These are phyloP conservation scores for Apaloderma vittatum DNA, from an alignment of 2,113 vertebrate species.

Conservation along the genomic window DNA sequence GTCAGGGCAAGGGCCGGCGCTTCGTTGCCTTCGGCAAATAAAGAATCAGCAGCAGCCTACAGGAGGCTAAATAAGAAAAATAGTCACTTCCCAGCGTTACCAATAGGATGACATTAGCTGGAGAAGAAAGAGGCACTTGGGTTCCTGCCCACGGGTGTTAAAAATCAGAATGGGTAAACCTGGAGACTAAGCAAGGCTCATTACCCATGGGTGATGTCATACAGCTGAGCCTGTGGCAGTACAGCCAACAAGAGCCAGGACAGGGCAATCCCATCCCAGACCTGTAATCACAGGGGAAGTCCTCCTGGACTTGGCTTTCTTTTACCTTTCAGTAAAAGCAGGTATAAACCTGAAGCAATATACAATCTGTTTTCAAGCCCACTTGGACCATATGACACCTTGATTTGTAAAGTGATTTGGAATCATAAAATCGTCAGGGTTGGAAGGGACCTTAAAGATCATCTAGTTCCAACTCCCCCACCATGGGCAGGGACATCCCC, in stretches of 20 bases:
- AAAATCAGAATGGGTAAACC: not conserved
- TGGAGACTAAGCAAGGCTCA: not conserved
- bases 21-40: not conserved
- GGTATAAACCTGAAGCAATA: not conserved
- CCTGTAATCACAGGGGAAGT: no score
- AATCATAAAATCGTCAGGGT: no score
- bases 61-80: not conserved
- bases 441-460: no score
- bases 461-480: no score
- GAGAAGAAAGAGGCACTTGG: not conserved
- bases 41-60: not conserved
- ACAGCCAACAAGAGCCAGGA: not conserved
- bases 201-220: not conserved
- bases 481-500: no score
- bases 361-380: not conserved
- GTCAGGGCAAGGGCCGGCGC: not conserved
- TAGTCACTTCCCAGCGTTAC: not conserved
- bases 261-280: not conserved
- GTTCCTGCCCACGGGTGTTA: not conserved
- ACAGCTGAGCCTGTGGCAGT: not conserved
- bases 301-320: not conserved
- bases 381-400: not conserved
- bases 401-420: not conserved
- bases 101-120: not conserved
- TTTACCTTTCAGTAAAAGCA: not conserved